Conservation (phyloP, 2,797 vertebrate genomes). For the Malacoraja senta region DNA sequence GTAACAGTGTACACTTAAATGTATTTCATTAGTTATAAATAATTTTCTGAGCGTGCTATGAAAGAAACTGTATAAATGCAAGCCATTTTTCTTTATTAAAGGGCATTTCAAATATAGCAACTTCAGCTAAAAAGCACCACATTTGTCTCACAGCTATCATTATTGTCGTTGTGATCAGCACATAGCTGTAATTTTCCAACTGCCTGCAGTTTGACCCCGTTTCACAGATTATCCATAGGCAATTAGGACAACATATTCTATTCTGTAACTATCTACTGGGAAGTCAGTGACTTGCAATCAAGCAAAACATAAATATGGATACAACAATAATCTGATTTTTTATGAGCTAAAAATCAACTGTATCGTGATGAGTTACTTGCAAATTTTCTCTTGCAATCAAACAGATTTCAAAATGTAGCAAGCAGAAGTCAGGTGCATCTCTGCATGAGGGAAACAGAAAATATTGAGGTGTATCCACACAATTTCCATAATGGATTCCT, state of each 20-base stretch:
- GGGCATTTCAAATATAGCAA: neutral
- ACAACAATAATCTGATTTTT: too few species aligned
- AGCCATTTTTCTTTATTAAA: too few species aligned
- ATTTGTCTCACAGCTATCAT: neutral
- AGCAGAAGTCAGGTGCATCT: neutral
- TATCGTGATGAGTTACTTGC: neutral
- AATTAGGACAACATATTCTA: neutral
- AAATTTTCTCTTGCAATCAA: neutral
- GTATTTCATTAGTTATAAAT: too few species aligned
- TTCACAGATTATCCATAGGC: neutral
- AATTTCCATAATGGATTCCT: neutral
- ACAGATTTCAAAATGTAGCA: neutral
- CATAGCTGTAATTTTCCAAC: neutral
- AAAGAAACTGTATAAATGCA: too few species aligned
- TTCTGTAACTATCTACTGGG: neutral
- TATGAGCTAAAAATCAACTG: neutral
- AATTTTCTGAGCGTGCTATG: too few species aligned
- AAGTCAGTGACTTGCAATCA: neutral
- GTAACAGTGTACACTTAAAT: too few species aligned
- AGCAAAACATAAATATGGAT: neutral
- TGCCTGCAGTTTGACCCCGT: neutral
- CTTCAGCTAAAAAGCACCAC: neutral
- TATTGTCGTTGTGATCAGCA: neutral
- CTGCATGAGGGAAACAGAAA: neutral
- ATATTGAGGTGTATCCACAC: neutral